Conservation (phyloP, 35 echinoderm and acorn worm species). For the Ophiothrix spiculata region DNA sequence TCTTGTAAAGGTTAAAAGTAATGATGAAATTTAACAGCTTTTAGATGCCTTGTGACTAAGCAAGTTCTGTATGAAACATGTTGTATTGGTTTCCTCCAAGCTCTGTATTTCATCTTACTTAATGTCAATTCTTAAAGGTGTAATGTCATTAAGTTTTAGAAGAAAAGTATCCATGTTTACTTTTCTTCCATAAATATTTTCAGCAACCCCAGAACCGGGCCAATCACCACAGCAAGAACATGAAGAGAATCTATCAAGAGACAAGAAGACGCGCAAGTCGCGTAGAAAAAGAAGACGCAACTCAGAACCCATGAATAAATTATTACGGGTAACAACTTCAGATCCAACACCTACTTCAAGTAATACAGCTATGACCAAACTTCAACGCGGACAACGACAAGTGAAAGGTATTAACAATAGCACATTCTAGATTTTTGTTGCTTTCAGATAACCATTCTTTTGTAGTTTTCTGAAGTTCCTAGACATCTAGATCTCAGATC, state of each 20-base stretch:
- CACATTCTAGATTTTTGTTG: too few species aligned
- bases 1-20: too few species aligned
- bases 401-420: constrained; percentile 79
- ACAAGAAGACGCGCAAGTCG: constrained; percentile 76
- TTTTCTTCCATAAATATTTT: not conserved
- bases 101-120: too few species aligned
- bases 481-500: too few species aligned
- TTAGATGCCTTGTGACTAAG: too few species aligned
- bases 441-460: too few species aligned
- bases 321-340: not conserved
- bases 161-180: not conserved
- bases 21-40: too few species aligned
- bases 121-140: too few species aligned
- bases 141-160: not conserved
- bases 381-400: constrained; percentile 87
- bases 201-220: constrained; percentile 43
- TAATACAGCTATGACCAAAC: constrained; percentile 39
- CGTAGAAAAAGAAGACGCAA: constrained; percentile 74
- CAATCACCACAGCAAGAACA: constrained; percentile 2
- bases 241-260: constrained; percentile 26
- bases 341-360: not conserved
- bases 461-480: too few species aligned
- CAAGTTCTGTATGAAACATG: too few species aligned
- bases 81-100: too few species aligned
- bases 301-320: constrained; percentile 78